phyloP scores from a whole-genome alignment of 2,113 vertebrate genomes.

The Oryzias melastigma region DNA sequence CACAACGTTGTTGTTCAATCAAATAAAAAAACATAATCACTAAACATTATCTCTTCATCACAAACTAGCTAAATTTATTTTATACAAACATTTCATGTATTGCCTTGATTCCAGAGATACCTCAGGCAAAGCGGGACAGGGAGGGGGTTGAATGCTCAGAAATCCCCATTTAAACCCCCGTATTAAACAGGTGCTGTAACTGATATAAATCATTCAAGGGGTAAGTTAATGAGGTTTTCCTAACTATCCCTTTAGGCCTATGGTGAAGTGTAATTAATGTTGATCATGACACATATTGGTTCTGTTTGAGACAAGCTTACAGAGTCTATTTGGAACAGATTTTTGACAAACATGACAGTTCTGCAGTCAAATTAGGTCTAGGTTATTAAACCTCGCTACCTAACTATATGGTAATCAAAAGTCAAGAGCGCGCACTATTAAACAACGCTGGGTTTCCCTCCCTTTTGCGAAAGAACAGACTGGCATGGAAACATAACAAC shows the following conservation, averaged over 20 bases:
- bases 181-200: not conserved
- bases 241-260: conserved; percentile 13
- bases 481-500: conserved; percentile 10
- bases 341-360: not conserved
- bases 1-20: not conserved
- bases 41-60: too few species aligned
- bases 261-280: conserved; percentile 1
- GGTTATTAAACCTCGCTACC: not conserved
- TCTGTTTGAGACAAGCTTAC: not conserved
- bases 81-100: too few species aligned
- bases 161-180: not conserved
- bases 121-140: too few species aligned
- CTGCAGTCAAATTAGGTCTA: not conserved
- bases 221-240: conserved; percentile 15
- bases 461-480: conserved; percentile 18
- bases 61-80: too few species aligned
- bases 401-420: not conserved
- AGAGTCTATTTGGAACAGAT: not conserved
- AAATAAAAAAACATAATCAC: too few species aligned
- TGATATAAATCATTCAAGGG: conserved; percentile 4
- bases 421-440: not conserved
- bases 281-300: not conserved
- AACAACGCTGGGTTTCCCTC: not conserved
- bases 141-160: too few species aligned
- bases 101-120: too few species aligned